Evolutionary conservation across 1,140 invertebrate species (phyloP).

Genomic region (Drosophila kepulauana): DNA sequence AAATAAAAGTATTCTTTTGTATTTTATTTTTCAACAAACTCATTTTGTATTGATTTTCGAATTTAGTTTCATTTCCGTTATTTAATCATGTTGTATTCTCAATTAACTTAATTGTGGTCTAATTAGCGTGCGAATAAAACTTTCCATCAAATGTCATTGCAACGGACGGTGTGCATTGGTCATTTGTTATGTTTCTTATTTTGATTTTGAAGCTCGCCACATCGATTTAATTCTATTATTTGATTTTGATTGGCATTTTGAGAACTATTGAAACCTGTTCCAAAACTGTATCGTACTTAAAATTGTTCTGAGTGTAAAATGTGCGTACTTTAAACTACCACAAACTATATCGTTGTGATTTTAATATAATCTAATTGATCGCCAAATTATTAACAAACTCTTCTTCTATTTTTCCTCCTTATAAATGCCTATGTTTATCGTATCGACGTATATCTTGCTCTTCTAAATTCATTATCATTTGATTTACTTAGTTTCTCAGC

Average conservation of each 20-base stretch:
- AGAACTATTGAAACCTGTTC: constrained; percentile 63
- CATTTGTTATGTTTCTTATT: constrained; percentile 37
- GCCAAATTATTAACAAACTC: constrained; percentile 76
- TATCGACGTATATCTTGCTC: constrained; percentile 37
- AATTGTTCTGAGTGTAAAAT: constrained; percentile 78
- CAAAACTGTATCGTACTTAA: constrained; percentile 69
- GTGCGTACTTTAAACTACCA: constrained; percentile 73
- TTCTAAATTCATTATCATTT: constrained; percentile 55
- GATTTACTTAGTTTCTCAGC: constrained; percentile 33
- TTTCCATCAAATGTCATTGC: constrained; percentile 20
- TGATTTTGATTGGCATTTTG: constrained; percentile 75
- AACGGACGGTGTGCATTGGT: constrained; percentile 27
- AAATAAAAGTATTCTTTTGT: constrained; percentile 40
- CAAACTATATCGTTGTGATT: constrained; percentile 78
- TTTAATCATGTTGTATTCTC: constrained; percentile 15
- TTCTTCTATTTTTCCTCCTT: constrained; percentile 73
- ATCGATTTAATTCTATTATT: constrained; percentile 58
- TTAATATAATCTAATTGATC: constrained; percentile 73
- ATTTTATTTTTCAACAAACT: constrained; percentile 64
- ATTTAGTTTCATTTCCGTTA: constrained; percentile 39
- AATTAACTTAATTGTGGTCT: constrained; percentile 53
- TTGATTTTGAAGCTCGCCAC: constrained; percentile 50
- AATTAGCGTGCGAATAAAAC: constrained; percentile 40
- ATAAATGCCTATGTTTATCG: constrained; percentile 25
- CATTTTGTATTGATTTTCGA: constrained; percentile 63